phyloP scores from a whole-genome alignment of 2,888 invertebrate genomes.

The Catocala fraxini region DNA sequence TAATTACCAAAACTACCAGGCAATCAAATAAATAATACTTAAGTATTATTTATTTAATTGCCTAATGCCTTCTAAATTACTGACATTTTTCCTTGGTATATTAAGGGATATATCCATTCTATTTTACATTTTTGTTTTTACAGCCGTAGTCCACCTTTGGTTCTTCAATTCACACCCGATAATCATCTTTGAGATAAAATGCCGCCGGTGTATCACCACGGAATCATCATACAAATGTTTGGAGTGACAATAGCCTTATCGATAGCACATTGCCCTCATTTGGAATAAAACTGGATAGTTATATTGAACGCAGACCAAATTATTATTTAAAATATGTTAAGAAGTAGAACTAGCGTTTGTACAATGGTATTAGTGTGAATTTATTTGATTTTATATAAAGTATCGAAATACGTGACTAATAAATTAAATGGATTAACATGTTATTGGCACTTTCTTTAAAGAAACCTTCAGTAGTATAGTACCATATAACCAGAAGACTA shows the following conservation, averaged over 20 bases:
- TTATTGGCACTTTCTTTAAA: too few relatives aligned
- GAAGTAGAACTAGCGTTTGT: too few relatives aligned
- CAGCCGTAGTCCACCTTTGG: conserved; percentile 69
- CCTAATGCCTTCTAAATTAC: too few relatives aligned
- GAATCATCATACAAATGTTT: conserved; percentile 62
- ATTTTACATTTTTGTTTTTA: conserved; percentile 60
- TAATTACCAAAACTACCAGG: background rate
- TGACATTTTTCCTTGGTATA: background rate
- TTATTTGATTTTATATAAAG: too few relatives aligned
- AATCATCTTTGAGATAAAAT: conserved; percentile 79
- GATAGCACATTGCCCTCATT: conserved; percentile 19
- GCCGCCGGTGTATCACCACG: conserved; percentile 66
- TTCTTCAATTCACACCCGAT: conserved; percentile 83
- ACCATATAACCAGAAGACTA: too few relatives aligned
- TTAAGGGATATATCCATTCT: conserved; percentile 22
- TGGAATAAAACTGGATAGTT: background rate
- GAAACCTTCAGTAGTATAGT: too few relatives aligned
- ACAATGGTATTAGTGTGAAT: too few relatives aligned
- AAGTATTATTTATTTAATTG: background rate
- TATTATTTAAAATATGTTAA: background rate
- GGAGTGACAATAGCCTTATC: conserved; percentile 28
- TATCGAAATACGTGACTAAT: too few relatives aligned
- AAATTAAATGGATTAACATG: too few relatives aligned
- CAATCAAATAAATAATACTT: too few relatives aligned
- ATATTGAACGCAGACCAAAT: background rate